Evolutionary conservation across 1,140 invertebrate genomes (phyloP), one percentile per base, ranked within the genome.

Genomic region (Drepana arcuata): DNA sequence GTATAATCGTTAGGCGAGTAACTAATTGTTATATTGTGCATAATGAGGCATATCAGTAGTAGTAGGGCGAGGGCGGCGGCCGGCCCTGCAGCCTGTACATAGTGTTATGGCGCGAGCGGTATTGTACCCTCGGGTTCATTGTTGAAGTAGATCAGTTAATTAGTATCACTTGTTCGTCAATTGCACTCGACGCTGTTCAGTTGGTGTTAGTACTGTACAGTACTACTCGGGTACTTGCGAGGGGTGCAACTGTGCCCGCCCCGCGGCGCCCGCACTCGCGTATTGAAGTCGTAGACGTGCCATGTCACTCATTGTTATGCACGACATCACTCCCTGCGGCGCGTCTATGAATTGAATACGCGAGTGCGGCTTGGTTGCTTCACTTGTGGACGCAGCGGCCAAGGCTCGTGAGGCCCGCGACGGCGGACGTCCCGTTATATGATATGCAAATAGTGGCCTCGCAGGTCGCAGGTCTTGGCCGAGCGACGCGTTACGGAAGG

Each of bases 91-190:
- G 29, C 36, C n/a, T n/a, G n/a, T n/a, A n/a, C n/a, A n/a, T n/a
- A n/a, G n/a, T n/a, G n/a, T n/a, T n/a, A n/a, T n/a, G n/a, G n/a
- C 4, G n/a, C 4, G 24, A 26, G 24, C 24, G 6, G n/a, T 21
- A 21, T 64, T 68, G 56, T 60, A 48, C 56, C 59, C 55, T 51
- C 58, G 65, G 64, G 55, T 64, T 59, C 57, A 63, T 80, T 82
- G 72, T 82, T 77, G 65, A 72, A 48, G 60, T 81, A 79, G 72
- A 62, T 57, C 61, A 73, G 64, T 71, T 72, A 49, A 62, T 75
- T 77, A 75, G 70, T 69, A 71, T 72, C 78, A 82, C 78, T 80
- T 71, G 78, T 82, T 82, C 67, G 75, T 78, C 69, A 71, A 82
- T 78, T 82, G 78, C 78, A 82, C 77, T 53, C 66, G 71, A 73